phyloP scores from a whole-genome alignment of 2,113 vertebrate genomes.

The Dipodomys ordii region DNA sequence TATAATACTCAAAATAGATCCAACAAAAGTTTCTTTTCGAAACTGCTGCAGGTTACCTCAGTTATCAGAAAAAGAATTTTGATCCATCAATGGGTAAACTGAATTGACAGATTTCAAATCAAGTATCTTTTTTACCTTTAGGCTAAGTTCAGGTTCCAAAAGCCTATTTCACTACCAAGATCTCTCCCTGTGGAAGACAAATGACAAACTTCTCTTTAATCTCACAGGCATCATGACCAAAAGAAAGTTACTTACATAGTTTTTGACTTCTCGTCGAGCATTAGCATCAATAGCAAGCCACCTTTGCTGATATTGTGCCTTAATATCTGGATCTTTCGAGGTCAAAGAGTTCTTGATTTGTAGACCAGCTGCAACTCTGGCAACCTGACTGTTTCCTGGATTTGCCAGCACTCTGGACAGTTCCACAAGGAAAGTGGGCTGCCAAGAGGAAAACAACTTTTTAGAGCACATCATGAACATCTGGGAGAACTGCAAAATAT shows the following conservation, averaged over 20 bases:
- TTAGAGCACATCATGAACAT: not conserved
- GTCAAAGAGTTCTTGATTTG: constrained; percentile 99
- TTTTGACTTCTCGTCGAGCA: constrained; percentile 96
- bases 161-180: not conserved
- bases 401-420: constrained; percentile 98
- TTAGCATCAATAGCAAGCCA: constrained; percentile 98
- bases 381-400: constrained; percentile 98
- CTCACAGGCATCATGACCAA: not conserved
- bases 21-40: not conserved
- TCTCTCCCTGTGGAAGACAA: not conserved
- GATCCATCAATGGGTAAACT: not conserved
- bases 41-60: not conserved
- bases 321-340: constrained; percentile 98
- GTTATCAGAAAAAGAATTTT: not conserved
- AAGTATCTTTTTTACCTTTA: constrained; percentile 40
- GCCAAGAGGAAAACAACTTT: constrained; percentile 36
- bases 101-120: constrained; percentile 5
- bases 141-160: not conserved
- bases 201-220: not conserved
- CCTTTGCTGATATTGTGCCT: constrained; percentile 96
- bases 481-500: not conserved
- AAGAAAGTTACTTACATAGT: constrained; percentile 91
- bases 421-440: constrained; percentile 99
- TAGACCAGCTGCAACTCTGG: constrained; percentile 96
- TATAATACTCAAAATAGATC: not conserved